These are phyloP conservation scores for Lasiommata megera DNA, from an alignment of 2,888 invertebrate genomes.

Conservation along the genomic window DNA sequence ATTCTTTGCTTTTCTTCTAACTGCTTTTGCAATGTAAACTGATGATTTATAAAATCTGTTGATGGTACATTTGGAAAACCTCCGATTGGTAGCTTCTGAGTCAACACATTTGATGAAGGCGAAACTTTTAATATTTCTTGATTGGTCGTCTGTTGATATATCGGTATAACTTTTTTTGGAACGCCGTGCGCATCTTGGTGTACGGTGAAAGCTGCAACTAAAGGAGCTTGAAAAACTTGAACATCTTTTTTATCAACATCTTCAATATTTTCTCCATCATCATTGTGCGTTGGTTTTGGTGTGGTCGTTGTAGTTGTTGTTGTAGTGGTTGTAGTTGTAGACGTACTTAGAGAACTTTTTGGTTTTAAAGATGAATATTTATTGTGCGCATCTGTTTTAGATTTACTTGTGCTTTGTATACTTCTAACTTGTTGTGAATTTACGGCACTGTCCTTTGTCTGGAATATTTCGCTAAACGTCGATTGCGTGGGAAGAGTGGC, in stretches of 20 bases:
- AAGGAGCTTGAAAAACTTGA: slow-evolving; percentile 90
- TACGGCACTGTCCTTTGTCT: slow-evolving; percentile 56
- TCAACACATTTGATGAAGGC: slow-evolving; percentile 39
- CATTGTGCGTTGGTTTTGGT: slow-evolving; percentile 85
- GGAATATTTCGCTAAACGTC: slow-evolving; percentile 66
- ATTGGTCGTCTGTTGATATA: slow-evolving; percentile 77
- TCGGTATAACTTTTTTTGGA: slow-evolving; percentile 90
- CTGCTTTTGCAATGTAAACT: slow-evolving; percentile 65
- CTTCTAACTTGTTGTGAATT: slow-evolving; percentile 69
- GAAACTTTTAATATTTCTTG: slow-evolving; percentile 44
- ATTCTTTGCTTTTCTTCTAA: slow-evolving; percentile 85
- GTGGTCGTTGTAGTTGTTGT: slow-evolving; percentile 82
- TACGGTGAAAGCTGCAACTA: slow-evolving; percentile 92
- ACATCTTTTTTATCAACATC: slow-evolving; percentile 86
- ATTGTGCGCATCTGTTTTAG: slow-evolving; percentile 33
- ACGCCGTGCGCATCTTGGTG: slow-evolving; percentile 90
- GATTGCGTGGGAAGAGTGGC: slow-evolving; percentile 62
- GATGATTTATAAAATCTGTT: slow-evolving; percentile 59
- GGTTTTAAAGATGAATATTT: slow-evolving; percentile 41
- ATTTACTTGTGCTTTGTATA: slow-evolving; percentile 51
- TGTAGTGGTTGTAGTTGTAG: slow-evolving; percentile 68
- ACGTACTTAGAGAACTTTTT: slow-evolving; percentile 38
- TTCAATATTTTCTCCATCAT: slow-evolving; percentile 85
- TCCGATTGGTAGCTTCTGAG: slow-evolving; percentile 40
- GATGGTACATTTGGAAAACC: slow-evolving; percentile 41